Evolutionary conservation across 1,140 invertebrate species (phyloP).

Genomic region (Drosophila grimshawi): DNA sequence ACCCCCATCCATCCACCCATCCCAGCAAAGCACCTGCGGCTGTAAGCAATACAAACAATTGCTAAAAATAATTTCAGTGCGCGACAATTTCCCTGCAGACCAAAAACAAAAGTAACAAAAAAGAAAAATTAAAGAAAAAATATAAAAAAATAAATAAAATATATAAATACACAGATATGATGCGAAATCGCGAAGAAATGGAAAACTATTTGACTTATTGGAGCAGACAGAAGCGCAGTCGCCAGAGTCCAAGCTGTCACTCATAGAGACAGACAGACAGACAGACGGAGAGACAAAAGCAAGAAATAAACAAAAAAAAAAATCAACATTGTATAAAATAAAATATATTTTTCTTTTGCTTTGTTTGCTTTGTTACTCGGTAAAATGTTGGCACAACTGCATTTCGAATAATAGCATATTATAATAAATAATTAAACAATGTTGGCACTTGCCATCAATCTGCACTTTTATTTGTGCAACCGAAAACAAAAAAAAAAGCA

Average conservation of each 20-base stretch:
- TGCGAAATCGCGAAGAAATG: slow-evolving; percentile 62
- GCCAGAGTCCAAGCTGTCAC: slow-evolving; percentile 32
- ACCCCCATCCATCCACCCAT: neutral
- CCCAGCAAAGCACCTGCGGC: slow-evolving; percentile 31
- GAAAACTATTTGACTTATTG: slow-evolving; percentile 81
- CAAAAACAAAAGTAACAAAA: slow-evolving; percentile 36
- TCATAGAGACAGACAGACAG: slow-evolving; percentile 1
- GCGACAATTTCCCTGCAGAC: slow-evolving; percentile 39
- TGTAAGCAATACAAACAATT: slow-evolving; percentile 58
- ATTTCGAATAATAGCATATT: neutral
- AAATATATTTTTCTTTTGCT: neutral
- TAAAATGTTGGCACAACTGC: no score
- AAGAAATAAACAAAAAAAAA: slow-evolving; percentile 1
- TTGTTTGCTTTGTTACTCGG: no score
- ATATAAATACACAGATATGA: slow-evolving; percentile 36
- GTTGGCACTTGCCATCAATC: no score
- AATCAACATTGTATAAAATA: neutral
- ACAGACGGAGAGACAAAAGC: no score
- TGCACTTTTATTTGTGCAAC: no score
- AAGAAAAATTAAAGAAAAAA: slow-evolving; percentile 27
- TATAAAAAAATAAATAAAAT: slow-evolving; percentile 28
- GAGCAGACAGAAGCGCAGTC: slow-evolving; percentile 64
- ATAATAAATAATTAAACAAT: neutral
- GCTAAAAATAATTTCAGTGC: slow-evolving; percentile 76
- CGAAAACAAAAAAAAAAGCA: no score